A percentile compares a stretch with the other conserved stretches of the same genome.
Conservation (phyloP, 2,113 vertebrate genomes). For the Datnioides undecimradiatus region DNA sequence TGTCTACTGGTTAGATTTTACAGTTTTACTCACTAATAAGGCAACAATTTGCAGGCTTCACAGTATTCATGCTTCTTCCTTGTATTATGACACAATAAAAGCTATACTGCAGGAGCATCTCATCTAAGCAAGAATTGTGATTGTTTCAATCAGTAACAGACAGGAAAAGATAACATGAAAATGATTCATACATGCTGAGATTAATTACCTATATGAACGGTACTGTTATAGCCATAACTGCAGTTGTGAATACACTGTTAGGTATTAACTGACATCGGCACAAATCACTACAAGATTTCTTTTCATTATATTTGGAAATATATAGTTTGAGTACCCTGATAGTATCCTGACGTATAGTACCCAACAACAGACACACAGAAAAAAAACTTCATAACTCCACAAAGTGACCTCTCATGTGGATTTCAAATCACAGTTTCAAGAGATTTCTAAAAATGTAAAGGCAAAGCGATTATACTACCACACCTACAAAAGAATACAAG, state of each 20-base stretch:
- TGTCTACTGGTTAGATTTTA: not conserved
- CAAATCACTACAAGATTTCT: not conserved
- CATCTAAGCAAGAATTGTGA: not conserved
- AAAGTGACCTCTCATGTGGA: not conserved
- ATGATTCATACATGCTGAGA: not conserved
- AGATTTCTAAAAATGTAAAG: slow-evolving; percentile 11
- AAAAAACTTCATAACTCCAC: not conserved
- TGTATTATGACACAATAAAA: not conserved
- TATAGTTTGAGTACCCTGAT: not conserved
- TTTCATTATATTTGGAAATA: not conserved
- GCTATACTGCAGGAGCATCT: not conserved
- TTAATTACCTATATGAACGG: not conserved
- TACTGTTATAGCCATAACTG: not conserved
- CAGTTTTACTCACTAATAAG: slow-evolving; percentile 9
- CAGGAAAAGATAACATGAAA: not conserved
- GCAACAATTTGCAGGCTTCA: not conserved
- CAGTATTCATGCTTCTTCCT: not conserved
- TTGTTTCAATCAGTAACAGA: not conserved
- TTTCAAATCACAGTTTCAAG: not conserved
- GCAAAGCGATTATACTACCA: not conserved
- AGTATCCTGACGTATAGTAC: not conserved
- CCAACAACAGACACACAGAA: not conserved
- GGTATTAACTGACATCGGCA: not conserved
- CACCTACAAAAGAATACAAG: not conserved
- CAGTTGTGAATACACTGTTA: not conserved